Percentiles rank a stretch among this genome's conserved stretches.
Evolutionary conservation across 2,113 vertebrate species (phyloP).

Genomic region (Ceyx margarethae): DNA sequence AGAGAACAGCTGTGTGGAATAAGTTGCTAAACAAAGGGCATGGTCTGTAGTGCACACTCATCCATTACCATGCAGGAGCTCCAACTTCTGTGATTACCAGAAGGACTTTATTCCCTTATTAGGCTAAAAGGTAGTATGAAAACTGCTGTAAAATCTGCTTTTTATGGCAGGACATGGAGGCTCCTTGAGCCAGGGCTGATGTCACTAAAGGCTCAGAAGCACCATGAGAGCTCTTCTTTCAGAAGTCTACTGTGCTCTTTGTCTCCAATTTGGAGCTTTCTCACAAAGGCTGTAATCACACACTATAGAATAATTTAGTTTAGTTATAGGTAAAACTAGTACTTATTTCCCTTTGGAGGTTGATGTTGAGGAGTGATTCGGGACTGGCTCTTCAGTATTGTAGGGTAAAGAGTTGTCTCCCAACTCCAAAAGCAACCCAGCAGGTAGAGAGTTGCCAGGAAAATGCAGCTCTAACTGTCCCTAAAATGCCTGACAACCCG

Average conservation of each 20-base stretch:
- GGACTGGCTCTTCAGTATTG: neutral
- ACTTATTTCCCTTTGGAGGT: neutral
- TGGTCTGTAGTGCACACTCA: neutral
- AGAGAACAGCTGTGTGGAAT: neutral
- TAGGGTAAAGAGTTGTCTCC: neutral
- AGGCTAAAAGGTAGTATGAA: conserved; percentile 42
- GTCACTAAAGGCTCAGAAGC: neutral
- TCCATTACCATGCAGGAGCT: neutral
- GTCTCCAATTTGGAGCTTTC: neutral
- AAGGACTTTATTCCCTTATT: conserved; percentile 41
- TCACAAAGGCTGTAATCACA: neutral
- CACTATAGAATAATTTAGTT: neutral
- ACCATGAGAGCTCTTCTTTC: neutral
- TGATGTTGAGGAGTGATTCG: neutral
- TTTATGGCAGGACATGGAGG: conserved; percentile 11
- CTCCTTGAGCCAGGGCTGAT: neutral
- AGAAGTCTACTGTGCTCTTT: neutral
- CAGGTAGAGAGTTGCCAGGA: neutral
- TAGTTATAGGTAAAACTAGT: neutral
- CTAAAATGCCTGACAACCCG: neutral
- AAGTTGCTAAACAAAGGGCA: neutral
- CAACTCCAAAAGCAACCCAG: fast-evolving
- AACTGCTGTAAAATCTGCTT: conserved; percentile 38
- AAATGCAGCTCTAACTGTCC: neutral
- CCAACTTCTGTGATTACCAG: conserved; percentile 7